These are phyloP conservation scores for Scolanthus callimorphus DNA, from an alignment of 92 coral and sea anemone species.

Conservation along the genomic window DNA sequence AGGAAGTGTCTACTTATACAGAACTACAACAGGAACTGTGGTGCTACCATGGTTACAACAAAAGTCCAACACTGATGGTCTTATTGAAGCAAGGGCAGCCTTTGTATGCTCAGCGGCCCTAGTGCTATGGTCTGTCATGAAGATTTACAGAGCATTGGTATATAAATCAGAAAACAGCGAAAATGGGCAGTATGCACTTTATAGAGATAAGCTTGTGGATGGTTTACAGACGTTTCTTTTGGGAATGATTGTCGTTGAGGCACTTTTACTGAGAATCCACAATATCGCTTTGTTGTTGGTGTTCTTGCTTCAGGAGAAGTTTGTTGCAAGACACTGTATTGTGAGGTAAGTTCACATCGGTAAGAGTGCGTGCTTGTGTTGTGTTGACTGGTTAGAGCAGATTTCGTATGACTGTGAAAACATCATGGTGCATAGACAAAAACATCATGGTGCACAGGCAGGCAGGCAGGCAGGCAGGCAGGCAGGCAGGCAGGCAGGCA, in stretches of 20 bases:
- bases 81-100: conserved; percentile 61
- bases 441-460: no score
- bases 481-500: no score
- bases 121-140: conserved; percentile 25
- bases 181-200: conserved; percentile 5
- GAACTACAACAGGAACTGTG: conserved; percentile 73
- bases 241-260: conserved; percentile 53
- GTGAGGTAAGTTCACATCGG: no score
- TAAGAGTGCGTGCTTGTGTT: no score
- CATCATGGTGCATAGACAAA: no score
- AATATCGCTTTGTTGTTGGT: conserved; percentile 68
- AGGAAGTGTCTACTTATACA: conserved; percentile 54
- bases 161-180: background rate
- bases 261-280: conserved; percentile 76
- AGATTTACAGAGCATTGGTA: conserved; percentile 17
- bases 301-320: conserved; percentile 64
- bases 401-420: no score
- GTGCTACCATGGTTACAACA: conserved; percentile 64
- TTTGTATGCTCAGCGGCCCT: conserved; percentile 66
- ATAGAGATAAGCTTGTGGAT: conserved; percentile 15
- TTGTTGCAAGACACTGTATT: no score
- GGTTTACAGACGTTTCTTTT: conserved; percentile 47
- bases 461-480: no score
- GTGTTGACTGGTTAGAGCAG: no score
- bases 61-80: conserved; percentile 55